Evolutionary conservation across 2,113 vertebrate genomes (phyloP).

Genomic region (Zapornia atra): DNA sequence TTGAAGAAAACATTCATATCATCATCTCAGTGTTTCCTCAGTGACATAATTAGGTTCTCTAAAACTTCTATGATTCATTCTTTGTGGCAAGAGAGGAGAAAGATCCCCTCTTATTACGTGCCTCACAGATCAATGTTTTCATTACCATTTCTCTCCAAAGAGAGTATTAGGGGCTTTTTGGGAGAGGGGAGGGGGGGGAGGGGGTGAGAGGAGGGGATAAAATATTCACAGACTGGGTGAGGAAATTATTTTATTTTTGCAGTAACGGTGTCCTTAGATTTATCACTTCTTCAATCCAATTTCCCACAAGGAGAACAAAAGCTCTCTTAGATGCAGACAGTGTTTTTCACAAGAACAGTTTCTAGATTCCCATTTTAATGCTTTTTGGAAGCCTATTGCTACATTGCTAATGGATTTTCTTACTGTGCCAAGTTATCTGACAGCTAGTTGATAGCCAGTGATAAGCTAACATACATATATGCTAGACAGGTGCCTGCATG

Average conservation of each 20-base stretch:
- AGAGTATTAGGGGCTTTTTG: background rate
- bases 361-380: background rate
- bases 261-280: background rate
- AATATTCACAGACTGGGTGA: background rate
- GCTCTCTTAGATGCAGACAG: background rate
- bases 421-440: background rate
- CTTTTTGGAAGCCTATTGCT: conserved; percentile 4
- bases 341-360: background rate
- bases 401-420: conserved; percentile 33
- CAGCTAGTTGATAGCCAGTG: background rate
- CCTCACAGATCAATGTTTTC: background rate
- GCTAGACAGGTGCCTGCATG: background rate
- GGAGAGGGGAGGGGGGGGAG: too few relatives aligned
- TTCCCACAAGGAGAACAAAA: background rate
- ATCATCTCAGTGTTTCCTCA: background rate
- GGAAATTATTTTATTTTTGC: background rate
- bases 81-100: background rate
- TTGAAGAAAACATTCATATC: conserved; percentile 15
- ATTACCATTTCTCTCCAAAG: background rate
- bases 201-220: background rate
- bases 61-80: conserved; percentile 6
- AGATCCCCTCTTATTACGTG: background rate
- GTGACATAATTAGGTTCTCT: conserved; percentile 32
- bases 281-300: background rate
- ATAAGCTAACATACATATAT: background rate